Evolutionary conservation across 2,113 vertebrate genomes (phyloP).

Genomic region (Aspidoscelis tigris): DNA sequence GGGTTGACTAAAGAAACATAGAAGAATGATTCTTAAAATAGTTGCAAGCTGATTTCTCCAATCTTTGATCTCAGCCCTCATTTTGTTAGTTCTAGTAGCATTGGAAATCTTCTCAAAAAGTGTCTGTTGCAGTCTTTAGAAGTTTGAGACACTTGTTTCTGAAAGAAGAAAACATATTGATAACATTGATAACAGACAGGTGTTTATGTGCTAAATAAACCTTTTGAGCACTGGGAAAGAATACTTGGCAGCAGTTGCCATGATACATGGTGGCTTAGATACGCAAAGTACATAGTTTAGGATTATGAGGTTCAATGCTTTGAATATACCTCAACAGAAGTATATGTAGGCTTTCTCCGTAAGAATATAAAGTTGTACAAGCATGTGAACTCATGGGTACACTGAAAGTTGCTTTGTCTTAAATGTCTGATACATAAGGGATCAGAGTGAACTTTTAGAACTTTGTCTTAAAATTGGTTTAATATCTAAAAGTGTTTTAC

Average conservation of each 20-base stretch:
- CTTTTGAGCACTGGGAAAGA: conserved; percentile 49
- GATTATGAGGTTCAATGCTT: conserved; percentile 48
- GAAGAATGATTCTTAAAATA: background rate
- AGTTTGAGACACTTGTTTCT: conserved; percentile 12
- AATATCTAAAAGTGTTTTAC: background rate
- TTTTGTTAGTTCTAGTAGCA: background rate
- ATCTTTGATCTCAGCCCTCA: background rate
- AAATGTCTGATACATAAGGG: background rate
- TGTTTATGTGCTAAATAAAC: conserved; percentile 65
- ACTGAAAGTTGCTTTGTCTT: background rate
- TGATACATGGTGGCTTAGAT: conserved; percentile 52
- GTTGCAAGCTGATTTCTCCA: background rate
- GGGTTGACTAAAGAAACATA: background rate
- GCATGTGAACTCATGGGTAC: background rate
- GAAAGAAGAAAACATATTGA: background rate
- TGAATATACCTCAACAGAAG: conserved; percentile 43
- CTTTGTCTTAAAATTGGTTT: accelerated
- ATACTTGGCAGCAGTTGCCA: conserved; percentile 64
- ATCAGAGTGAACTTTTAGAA: background rate
- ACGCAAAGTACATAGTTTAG: conserved; percentile 43
- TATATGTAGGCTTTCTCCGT: conserved; percentile 40
- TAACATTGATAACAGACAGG: conserved; percentile 53
- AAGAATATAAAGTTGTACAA: conserved; percentile 33
- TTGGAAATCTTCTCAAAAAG: background rate
- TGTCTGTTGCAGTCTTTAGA: background rate